phyloP scores from a whole-genome alignment of 2,113 vertebrate genomes.

The Stegastes partitus region DNA sequence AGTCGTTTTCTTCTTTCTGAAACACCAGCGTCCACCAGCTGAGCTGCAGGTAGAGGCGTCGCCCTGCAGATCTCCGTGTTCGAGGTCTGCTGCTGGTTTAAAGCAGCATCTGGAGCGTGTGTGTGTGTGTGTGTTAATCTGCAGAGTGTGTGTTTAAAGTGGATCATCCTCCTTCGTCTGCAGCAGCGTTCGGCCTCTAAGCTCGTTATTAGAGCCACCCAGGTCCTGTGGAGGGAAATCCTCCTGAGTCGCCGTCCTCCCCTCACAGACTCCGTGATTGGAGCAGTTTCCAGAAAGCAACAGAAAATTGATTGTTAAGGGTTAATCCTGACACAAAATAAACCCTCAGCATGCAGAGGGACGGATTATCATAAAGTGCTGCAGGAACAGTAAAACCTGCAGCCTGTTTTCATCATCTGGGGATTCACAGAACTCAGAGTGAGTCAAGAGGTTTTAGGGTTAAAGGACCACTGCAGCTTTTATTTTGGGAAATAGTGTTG shows the following conservation, averaged over 20 bases:
- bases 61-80: too few relatives aligned
- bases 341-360: slow-evolving; percentile 24
- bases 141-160: slow-evolving; percentile 71
- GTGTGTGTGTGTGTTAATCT: slow-evolving; percentile 69
- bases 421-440: slow-evolving; percentile 37
- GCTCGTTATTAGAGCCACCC: slow-evolving; percentile 73
- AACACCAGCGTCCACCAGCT: too few relatives aligned
- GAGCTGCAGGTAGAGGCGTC: too few relatives aligned
- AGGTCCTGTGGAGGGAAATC: slow-evolving; percentile 64
- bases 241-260: slow-evolving; percentile 20
- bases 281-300: slow-evolving; percentile 50
- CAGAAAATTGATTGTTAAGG: slow-evolving; percentile 67
- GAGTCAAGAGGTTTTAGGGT: slow-evolving; percentile 33
- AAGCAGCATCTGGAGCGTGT: too few relatives aligned
- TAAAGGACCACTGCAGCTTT: slow-evolving; percentile 41
- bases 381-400: slow-evolving; percentile 37
- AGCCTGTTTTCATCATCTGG: slow-evolving; percentile 50
- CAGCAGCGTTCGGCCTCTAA: slow-evolving; percentile 41
- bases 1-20: too few relatives aligned
- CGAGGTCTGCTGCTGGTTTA: too few relatives aligned
- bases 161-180: slow-evolving; percentile 66
- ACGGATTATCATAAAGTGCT: slow-evolving; percentile 72
- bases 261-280: neutral
- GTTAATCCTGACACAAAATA: slow-evolving; percentile 46
- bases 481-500: neutral